Evolutionary conservation across 1,140 invertebrate genomes (phyloP), one percentile per base, ranked within the genome.

Genomic region (Meloidogyne hapla): DNA sequence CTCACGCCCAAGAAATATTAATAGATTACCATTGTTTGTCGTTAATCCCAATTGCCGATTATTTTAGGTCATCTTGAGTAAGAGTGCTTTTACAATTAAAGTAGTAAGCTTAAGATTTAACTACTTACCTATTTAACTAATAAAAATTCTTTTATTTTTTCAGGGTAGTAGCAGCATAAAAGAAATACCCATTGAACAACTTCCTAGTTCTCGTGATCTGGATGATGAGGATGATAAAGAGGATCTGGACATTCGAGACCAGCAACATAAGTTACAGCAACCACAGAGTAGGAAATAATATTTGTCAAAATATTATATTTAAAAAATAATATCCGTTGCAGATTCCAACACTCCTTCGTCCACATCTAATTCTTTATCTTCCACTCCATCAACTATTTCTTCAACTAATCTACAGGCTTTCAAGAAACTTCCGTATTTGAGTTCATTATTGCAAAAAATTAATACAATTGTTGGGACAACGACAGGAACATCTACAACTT

Each of bases 201-300:
- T 70, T 45, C 25, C 25, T 4, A 70, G 25, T 42, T 45, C 26
- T 8, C 23, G 28, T 10, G 40, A 70, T 10, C 5, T 28, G 5
- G 69, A n/a, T 12, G 21, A 38, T 45, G 69, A 69, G 18, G 68
- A n/a, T 33, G 65, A 42, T 21, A 67, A 70, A 18, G 69, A 70
- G 18, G 69, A 70, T 28, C 28, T 70, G 15, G 69, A 70, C n/a
- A 70, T 70, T n/a, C 40, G 69, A 9, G 69, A 28, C n/a, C 69
- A 45, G 13, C 67, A 69, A 69, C 28, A 6, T 2, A n/a, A 61
- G 45, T 48, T n/a, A 4, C 68, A 23, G 15, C 18, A 45, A 45
- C 69, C 0, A n/a, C n/a, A 2, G 15, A 9, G 48, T 56, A 6
- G 12, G 40, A 33, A 33, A 33, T 33, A 33, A 33, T 33, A 33